Conservation (phyloP, 2,113 vertebrate species). For the Hemiscyllium ocellatum region DNA sequence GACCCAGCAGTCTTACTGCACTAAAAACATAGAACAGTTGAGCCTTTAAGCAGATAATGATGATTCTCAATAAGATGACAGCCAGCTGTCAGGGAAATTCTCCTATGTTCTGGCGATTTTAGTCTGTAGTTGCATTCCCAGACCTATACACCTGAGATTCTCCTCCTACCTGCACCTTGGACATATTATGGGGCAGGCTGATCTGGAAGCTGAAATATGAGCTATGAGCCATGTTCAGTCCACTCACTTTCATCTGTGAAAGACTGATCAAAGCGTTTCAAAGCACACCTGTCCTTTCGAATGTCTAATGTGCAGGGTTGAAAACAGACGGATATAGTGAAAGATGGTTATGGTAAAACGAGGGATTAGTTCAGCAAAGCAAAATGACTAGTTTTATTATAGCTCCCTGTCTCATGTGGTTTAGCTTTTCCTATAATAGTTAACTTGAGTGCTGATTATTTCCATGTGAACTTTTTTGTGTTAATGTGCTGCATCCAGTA, state of each 20-base stretch:
- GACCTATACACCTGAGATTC: not conserved
- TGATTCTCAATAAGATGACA: constrained; percentile 48
- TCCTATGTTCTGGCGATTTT: not conserved
- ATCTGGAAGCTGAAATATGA: not conserved
- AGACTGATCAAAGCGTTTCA: constrained; percentile 23
- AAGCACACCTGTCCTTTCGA: constrained; percentile 6
- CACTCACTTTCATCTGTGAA: not conserved
- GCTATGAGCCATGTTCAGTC: not conserved
- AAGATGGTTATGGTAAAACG: not conserved
- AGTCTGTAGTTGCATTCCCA: not conserved
- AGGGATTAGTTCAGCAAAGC: not conserved
- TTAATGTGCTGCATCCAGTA: not conserved
- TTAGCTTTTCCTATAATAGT: not conserved
- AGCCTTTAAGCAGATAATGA: constrained; percentile 48
- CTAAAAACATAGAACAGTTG: no score
- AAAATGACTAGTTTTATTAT: constrained; percentile 6
- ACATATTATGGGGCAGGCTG: not conserved
- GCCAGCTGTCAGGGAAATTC: constrained; percentile 54
- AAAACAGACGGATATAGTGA: not conserved
- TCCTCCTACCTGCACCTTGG: not conserved
- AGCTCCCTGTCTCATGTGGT: not conserved
- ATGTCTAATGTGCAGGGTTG: not conserved
- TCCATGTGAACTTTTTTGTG: not conserved
- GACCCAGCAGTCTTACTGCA: constrained; percentile 39
- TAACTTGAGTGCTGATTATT: constrained; percentile 3